A percentile compares a stretch with the other conserved stretches of the same genome.
Evolutionary conservation across 2,797 vertebrate genomes (phyloP).

Genomic region (Dallia pectoralis): DNA sequence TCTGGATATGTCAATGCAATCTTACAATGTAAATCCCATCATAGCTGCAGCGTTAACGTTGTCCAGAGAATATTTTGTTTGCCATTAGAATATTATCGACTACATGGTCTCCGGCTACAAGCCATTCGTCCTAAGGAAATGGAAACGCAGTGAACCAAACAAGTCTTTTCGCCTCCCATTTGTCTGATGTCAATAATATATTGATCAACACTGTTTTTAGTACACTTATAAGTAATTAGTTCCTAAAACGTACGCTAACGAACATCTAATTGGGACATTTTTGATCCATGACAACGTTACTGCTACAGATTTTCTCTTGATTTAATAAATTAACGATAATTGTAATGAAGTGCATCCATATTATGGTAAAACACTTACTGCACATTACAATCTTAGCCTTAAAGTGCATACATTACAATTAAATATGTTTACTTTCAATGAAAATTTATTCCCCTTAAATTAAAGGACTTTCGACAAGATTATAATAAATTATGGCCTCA

Average conservation of each 20-base stretch:
- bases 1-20: neutral
- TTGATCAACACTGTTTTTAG: conserved; percentile 25
- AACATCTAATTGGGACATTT: conserved; percentile 17
- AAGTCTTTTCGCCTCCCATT: conserved; percentile 6
- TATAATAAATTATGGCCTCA: neutral
- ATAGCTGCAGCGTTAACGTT: conserved; percentile 23
- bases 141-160: neutral
- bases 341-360: neutral
- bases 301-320: neutral
- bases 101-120: conserved; percentile 1
- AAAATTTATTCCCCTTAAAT: neutral
- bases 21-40: neutral
- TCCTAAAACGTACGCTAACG: conserved; percentile 9
- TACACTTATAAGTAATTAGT: conserved; percentile 25
- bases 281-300: neutral
- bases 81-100: conserved; percentile 32
- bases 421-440: neutral
- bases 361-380: neutral
- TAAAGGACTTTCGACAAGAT: neutral
- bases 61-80: conserved; percentile 20
- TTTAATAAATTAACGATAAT: conserved; percentile 2
- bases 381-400: neutral
- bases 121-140: conserved; percentile 13
- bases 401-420: neutral
- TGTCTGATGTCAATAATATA: conserved; percentile 20